Percentiles rank a stretch among this genome's conserved stretches.
These are phyloP conservation scores for Contarinia nasturtii DNA, from an alignment of 1,140 invertebrate genomes.

Conservation along the genomic window DNA sequence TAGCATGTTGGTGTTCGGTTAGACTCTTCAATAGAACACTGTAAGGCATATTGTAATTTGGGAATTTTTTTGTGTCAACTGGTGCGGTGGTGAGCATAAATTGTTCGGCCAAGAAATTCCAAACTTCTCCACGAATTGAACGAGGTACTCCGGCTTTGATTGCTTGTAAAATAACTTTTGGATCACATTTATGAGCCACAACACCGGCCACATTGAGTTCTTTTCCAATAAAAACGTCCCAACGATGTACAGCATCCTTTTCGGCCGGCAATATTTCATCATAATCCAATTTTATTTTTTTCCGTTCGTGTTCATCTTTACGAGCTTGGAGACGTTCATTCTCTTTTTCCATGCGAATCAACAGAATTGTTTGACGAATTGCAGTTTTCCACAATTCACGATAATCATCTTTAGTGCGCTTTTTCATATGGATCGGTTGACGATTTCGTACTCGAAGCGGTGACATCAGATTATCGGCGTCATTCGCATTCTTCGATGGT, in stretches of 20 bases:
- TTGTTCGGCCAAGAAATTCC: constrained; percentile 65
- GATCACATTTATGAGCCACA: constrained; percentile 41
- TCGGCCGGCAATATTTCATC: constrained; percentile 64
- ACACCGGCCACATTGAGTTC: constrained; percentile 28
- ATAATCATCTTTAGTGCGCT: constrained; percentile 42
- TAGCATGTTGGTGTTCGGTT: constrained; percentile 88
- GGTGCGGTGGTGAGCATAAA: constrained; percentile 48
- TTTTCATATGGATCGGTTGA: constrained; percentile 13
- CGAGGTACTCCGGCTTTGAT: constrained; percentile 60
- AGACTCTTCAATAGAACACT: constrained; percentile 64
- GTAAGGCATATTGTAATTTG: constrained; percentile 61
- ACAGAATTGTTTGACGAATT: constrained; percentile 75
- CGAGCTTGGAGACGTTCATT: constrained; percentile 66
- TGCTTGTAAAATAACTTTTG: constrained; percentile 53
- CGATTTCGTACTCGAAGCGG: constrained; percentile 15
- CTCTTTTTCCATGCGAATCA: constrained; percentile 89
- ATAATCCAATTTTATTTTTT: constrained; percentile 80
- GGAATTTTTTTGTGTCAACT: constrained; percentile 43
- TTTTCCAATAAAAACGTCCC: constrained; percentile 60
- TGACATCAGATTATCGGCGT: constrained; percentile 18
- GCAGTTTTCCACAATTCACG: constrained; percentile 79
- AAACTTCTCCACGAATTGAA: constrained; percentile 72
- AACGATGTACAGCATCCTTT: constrained; percentile 53
- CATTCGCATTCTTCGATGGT: constrained; percentile 32
- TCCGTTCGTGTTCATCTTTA: constrained; percentile 73